Evolutionary conservation across 2,113 vertebrate genomes (phyloP).

Genomic region (Campylomormyrus tamandua): DNA sequence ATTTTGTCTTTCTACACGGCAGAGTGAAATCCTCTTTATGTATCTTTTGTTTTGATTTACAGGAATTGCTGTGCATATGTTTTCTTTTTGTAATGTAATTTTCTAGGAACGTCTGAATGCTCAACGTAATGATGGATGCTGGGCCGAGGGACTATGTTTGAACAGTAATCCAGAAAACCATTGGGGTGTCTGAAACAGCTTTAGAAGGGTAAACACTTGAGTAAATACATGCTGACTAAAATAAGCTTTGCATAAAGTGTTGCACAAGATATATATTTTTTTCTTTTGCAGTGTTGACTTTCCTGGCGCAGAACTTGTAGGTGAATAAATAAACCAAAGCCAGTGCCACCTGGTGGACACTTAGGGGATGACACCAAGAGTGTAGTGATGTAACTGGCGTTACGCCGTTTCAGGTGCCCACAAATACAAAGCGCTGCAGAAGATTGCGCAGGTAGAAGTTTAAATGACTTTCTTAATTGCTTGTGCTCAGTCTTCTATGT

Average conservation of each 20-base stretch:
- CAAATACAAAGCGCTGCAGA: neutral
- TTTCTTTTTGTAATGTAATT: conserved; percentile 15
- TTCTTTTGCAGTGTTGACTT: neutral
- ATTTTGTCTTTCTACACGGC: conserved; percentile 5
- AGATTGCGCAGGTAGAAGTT: neutral
- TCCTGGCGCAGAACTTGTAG: neutral
- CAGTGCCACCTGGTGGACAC: neutral
- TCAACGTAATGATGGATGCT: neutral
- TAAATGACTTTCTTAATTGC: neutral
- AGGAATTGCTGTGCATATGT: conserved; percentile 10
- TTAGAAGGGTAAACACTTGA: neutral
- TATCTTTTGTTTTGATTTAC: conserved; percentile 2
- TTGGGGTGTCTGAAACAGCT: neutral
- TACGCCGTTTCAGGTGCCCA: neutral
- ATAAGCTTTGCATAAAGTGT: neutral
- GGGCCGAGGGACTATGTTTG: neutral
- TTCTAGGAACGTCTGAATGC: neutral
- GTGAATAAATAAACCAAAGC: neutral
- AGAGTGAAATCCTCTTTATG: neutral
- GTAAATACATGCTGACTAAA: neutral
- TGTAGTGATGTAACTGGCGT: neutral
- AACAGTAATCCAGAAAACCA: neutral
- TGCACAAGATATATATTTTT: neutral
- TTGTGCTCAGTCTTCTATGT: neutral
- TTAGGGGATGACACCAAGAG: neutral